These are phyloP conservation scores for Philaenus spumarius DNA, from an alignment of 1,140 invertebrate species.

Conservation along the genomic window DNA sequence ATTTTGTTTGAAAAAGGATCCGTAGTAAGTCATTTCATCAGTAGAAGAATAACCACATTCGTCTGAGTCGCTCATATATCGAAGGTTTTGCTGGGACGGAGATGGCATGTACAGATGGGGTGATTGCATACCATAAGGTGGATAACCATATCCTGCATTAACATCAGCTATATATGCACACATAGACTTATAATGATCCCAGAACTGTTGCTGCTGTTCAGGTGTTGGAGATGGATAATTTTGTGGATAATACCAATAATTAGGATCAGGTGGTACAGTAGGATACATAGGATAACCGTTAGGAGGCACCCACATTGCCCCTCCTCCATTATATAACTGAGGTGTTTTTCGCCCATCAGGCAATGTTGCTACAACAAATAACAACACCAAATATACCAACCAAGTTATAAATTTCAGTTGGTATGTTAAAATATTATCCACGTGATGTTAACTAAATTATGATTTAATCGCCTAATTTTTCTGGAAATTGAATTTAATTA, in stretches of 20 bases:
- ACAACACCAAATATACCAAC: slow-evolving; percentile 11
- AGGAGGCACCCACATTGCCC: slow-evolving; percentile 20
- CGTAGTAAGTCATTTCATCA: slow-evolving; percentile 41
- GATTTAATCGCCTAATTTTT: no score
- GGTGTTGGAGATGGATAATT: slow-evolving; percentile 22
- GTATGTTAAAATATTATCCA: no score
- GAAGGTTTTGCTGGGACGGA: slow-evolving; percentile 16
- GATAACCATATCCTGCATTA: slow-evolving; percentile 29
- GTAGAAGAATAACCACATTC: slow-evolving; percentile 41
- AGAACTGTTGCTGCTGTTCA: slow-evolving; percentile 29
- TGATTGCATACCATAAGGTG: slow-evolving; percentile 32
- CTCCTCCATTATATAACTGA: slow-evolving; percentile 34
- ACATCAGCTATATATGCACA: slow-evolving; percentile 35
- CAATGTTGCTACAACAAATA: slow-evolving; percentile 28
- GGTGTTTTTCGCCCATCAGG: slow-evolving; percentile 23
- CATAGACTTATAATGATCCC: slow-evolving; percentile 34
- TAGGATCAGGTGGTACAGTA: slow-evolving; percentile 21
- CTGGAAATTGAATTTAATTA: no score
- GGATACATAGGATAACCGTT: slow-evolving; percentile 32
- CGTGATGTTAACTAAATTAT: no score
- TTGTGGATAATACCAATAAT: slow-evolving; percentile 34
- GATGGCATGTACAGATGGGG: slow-evolving; percentile 30
- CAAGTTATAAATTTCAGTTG: no score
- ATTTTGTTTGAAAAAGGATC: slow-evolving; percentile 23
- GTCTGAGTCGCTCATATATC: slow-evolving; percentile 34